These are phyloP conservation scores for Baronia brevicornis DNA, from an alignment of 2,888 invertebrate species.

Conservation along the genomic window DNA sequence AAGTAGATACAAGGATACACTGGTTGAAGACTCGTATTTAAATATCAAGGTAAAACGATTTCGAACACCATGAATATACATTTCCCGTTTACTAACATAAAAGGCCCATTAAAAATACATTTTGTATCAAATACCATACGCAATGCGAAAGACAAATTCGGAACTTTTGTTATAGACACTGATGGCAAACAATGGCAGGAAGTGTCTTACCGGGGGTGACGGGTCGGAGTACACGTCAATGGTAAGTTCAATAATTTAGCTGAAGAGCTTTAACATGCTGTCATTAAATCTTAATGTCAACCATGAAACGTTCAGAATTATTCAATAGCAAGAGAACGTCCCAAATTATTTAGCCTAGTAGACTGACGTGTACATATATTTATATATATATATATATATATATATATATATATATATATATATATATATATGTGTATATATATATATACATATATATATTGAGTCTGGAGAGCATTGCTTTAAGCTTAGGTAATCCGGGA, in stretches of 20 bases:
- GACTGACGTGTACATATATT: not conserved
- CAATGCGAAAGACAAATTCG: too few species aligned
- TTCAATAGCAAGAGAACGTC: conserved; percentile 12
- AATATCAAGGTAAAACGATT: too few species aligned
- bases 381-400: too few species aligned
- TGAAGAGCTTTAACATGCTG: not conserved
- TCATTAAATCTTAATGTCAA: conserved; percentile 10
- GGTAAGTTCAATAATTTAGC: conserved; percentile 11
- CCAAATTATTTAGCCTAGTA: too few species aligned
- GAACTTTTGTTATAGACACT: not conserved
- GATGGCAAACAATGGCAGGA: conserved; percentile 14
- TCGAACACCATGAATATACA: too few species aligned
- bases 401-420: too few species aligned
- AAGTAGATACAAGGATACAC: too few species aligned
- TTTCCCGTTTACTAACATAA: too few species aligned
- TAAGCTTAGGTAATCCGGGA: not conserved
- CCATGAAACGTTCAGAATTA: conserved; percentile 1
- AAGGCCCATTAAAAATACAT: too few species aligned
- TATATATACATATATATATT: not conserved
- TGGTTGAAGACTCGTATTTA: too few species aligned
- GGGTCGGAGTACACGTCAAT: conserved; percentile 1
- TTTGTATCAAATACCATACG: too few species aligned
- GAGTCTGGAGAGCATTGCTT: not conserved
- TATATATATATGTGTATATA: not conserved
- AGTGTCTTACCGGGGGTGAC: conserved; percentile 1